Base-by-base conservation (phyloP, 2,113 vertebrate species). In the Cisticola juncidis region DNA sequence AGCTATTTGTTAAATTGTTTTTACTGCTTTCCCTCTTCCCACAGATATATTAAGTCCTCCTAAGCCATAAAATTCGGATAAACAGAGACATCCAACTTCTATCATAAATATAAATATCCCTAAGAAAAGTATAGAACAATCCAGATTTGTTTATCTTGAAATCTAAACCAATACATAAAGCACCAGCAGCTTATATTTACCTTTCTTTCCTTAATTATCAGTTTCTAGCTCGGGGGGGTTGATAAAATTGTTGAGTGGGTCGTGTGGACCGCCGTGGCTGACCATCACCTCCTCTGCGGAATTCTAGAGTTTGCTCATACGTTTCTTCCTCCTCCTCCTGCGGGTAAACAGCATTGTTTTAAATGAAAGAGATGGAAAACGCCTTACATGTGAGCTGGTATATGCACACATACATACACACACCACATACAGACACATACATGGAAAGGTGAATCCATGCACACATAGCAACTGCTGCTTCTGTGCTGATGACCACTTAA, bases 181-280 rank as follows among this genome's bases (percentile, higher is more conserved):
- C 26, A 6, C 21, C 35, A 74, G 0, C 28, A 77, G 26, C 17
- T 58, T 58, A 38, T 54, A 47, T 69, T 97, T 98, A 98, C 98
- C 97, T 97, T 96, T 85, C 61, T 53, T 29, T 76, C 47, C 71
- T 77, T 89, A 92, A 90, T 85, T 68, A 88, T 99, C 97, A 99
- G 98, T 99, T 99, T 95, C 99, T 98, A 96, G 99, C 99, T 97
- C 99, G 98, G 44, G 99, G 99, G 8, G 99, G 99, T 79, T 99
- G 99, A 97, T 99, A 99, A 97, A 99, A 99, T 94, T 99, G 99
- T 90, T 99, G 99, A 40, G 99, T 99, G n/a, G 99, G 99, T 94
- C 99, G 97, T 25, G 99, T 98, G 69, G 98, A 98, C 45, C 99
- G 97, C 71, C 99, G 97, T 28, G 99, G 99, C 88, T 99, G 99